Evolutionary conservation across 2,797 vertebrate genomes (phyloP), one percentile per base, ranked within the genome.

Genomic region (Argya squamiceps): DNA sequence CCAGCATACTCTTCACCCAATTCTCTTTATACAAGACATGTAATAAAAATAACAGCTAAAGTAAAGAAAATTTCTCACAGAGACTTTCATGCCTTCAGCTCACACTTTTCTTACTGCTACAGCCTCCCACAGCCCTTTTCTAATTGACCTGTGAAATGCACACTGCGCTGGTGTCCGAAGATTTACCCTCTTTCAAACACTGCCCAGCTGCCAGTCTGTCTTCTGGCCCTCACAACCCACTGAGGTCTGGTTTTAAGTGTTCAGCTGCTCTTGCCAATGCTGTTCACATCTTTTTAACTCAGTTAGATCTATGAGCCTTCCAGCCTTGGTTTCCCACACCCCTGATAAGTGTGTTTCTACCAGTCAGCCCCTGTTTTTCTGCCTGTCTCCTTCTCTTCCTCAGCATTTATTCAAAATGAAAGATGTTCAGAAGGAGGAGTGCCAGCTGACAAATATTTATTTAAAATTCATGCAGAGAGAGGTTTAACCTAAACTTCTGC

Each of bases 41-140:
- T 49, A 89, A 88, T 91, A 95, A 96, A 94, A 96, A 84, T 87
- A 84, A 22, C 70, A 89, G 30, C 53, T 91, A 77, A 91, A 89
- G 76, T 1, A 4, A 86, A 92, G 69, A 82, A 90, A 85, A 75
- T 52, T 88, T 93, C 69, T 92, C 79, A 69, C 6, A 3, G 50
- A 89, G 36, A 44, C 21, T 88, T 89, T 46, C 52, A 47, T 22
- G 24, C 32, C 37, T 90, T 92, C 74, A 67, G 29, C 23, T 78
- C 36, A 73, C 69, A 81, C 50, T n/a, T 26, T 59, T 79, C 52
- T 75, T 44, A 34, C 52, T 82, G 64, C 30, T 41, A 53, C 39
- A 53, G 15, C 12, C 30, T 78, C 41, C 53, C 7, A 11, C 19
- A 92, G 23, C 6, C 29, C 29, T 80, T 76, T 87, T 56, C 27